Base-by-base conservation (phyloP, 2,888 invertebrate species). In the Lepetodrilus schrolli region DNA sequence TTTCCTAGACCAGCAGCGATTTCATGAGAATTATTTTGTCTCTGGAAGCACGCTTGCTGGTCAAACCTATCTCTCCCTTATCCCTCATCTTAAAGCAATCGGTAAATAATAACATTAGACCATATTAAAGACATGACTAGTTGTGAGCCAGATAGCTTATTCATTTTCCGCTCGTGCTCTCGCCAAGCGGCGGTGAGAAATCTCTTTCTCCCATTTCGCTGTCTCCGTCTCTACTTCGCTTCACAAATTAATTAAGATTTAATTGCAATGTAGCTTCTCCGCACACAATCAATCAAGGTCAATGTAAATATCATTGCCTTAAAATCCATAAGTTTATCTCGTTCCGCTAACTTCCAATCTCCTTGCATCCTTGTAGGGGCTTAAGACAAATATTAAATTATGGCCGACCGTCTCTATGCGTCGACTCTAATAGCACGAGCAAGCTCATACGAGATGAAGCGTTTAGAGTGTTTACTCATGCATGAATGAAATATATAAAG, bases 61-160 rank as follows among this genome's bases (percentile, higher is more conserved):
- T 58, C 58, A 58, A 58, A 23, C 30, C 34, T 58, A 58, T 58
- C 58, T 58, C 58, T 58, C 17, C 58, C 10, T 17, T 58, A 58
- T 58, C 58, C 58, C 30, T 58, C 58, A 58, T 58, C 58, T 58
- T 17, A 58, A 58, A 58, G 58, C 58, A 17, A 58, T 58, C 30
- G 58, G 58, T 58, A 58, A 58, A 58, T 58, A 58, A 58, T 58
- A 58, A 58, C 58, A 58, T 58, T 58, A 58, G 30, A 58, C 30
- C 58, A 34, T 58, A 58, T 58, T 21, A 58, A 58, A 8, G 8
- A 58, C 58, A 58, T 58, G 58, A 34, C 58, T 58, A 34, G 58
- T 58, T 17, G 58, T 4, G 13, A 58, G 58, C 30, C 58, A 13
- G n/a, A 58, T 58, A 58, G 58, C 58, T 58, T 58, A 58, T 58